Evolutionary conservation across 2,888 invertebrate species (phyloP).

Genomic region (Trissolcus japonicus): DNA sequence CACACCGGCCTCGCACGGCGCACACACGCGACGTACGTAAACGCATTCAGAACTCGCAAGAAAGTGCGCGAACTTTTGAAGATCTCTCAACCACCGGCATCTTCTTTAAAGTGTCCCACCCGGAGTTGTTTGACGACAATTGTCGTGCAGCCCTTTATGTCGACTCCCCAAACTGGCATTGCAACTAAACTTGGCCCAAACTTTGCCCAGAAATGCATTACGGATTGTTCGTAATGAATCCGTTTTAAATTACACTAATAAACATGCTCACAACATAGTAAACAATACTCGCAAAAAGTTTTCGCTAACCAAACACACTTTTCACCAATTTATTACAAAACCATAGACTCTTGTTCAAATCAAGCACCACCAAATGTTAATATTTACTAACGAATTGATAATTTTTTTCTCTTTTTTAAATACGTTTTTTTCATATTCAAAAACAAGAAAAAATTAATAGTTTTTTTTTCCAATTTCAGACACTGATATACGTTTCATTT

Average conservation of each 20-base stretch:
- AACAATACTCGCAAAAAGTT: background rate
- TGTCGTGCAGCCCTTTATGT: slow-evolving; percentile 44
- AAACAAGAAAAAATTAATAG: too few relatives aligned
- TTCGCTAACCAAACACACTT: background rate
- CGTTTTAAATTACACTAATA: slow-evolving; percentile 4
- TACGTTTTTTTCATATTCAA: too few relatives aligned
- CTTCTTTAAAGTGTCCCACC: slow-evolving; percentile 53
- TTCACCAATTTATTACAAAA: background rate
- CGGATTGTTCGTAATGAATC: slow-evolving; percentile 31
- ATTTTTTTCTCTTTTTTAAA: too few relatives aligned
- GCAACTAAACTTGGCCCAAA: slow-evolving; percentile 47
- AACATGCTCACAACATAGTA: background rate
- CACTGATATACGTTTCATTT: too few relatives aligned
- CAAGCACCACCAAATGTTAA: too few relatives aligned
- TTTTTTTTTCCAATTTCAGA: too few relatives aligned
- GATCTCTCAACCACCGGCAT: slow-evolving; percentile 51
- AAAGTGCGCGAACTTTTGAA: slow-evolving; percentile 55
- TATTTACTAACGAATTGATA: too few relatives aligned
- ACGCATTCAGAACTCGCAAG: slow-evolving; percentile 54
- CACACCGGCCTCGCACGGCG: slow-evolving; percentile 26
- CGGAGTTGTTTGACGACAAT: slow-evolving; percentile 55
- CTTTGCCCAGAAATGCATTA: slow-evolving; percentile 33
- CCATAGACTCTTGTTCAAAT: background rate
- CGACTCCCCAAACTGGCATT: slow-evolving; percentile 47
- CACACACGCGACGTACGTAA: slow-evolving; percentile 38